These are phyloP conservation scores for Cheirogaleus major DNA, from an alignment of 2,797 vertebrate species.

Conservation along the genomic window DNA sequence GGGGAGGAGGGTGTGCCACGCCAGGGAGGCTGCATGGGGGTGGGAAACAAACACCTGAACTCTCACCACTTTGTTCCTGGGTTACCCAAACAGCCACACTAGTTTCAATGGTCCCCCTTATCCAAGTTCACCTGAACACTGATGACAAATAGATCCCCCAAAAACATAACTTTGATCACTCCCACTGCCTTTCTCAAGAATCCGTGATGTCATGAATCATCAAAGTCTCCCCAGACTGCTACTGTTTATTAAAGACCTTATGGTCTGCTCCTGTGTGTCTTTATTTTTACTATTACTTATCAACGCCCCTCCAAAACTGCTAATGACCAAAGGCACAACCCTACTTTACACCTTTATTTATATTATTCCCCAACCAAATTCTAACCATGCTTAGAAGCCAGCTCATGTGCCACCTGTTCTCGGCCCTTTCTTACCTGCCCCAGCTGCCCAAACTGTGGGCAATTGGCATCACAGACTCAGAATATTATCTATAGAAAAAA, in stretches of 20 bases:
- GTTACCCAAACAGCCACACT: background rate
- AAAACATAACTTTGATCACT: background rate
- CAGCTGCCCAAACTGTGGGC: background rate
- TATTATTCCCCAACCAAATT: background rate
- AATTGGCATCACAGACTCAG: background rate
- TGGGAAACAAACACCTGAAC: background rate
- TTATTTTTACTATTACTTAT: background rate
- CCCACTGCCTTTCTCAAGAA: background rate
- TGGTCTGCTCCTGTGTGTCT: background rate
- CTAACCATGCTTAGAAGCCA: background rate
- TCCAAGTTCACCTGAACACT: background rate
- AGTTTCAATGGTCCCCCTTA: background rate
- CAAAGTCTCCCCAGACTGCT: background rate
- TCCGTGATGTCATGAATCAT: background rate
- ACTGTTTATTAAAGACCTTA: background rate
- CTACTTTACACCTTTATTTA: background rate
- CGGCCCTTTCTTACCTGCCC: background rate
- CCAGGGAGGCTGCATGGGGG: fast-evolving
- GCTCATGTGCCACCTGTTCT: background rate
- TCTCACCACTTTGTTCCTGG: background rate
- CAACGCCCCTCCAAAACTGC: background rate
- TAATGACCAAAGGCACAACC: background rate
- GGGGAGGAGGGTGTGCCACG: too few relatives aligned
- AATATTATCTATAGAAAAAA: background rate
- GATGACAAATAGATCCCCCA: background rate